Base-by-base conservation (phyloP, 2,888 invertebrate species). In the Carterocephalus palaemon region DNA sequence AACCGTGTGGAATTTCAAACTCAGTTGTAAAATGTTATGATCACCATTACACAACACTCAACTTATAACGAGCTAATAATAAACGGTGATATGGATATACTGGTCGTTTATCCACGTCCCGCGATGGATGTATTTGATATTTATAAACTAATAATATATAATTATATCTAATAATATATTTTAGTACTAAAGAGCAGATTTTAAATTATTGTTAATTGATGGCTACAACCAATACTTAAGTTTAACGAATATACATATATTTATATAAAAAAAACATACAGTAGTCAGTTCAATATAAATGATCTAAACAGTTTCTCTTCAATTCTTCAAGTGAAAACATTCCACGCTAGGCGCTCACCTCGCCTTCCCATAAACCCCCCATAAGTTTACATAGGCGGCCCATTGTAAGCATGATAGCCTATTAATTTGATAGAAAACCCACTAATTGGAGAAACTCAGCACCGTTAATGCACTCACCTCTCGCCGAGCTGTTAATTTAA, bases 371-470 rank as follows among this genome's bases (percentile, higher is more conserved):
- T 52, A 52, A 54, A 54, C 45, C 29, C 34, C 19, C 29, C 37
- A 45, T 26, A 41, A 51, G 40, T 37, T 41, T 28, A 40, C 41
- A 38, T 43, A 36, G 51, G 36, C 53, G 48, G 49, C 43, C 42
- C 53, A 58, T 60, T 58, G 60, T 60, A 56, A 45, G 52, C 29
- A 48, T 53, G 49, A 64, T 56, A 48, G 56, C 40, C 61, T 57
- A 63, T 65, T 62, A 64, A 64, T 63, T 59, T 62, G 59, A 62
- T 64, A 57, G 62, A 56, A 57, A 60, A 47, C 58, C 49, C 49
- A 54, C 61, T 67, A 64, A 67, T 67, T 67, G 60, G 59, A 60
- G 62, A 64, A 57, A 66, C 54, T 56, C 51, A 45, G 47, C 38
- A 53, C 51, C 52, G 43, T 46, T 50, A 54, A 53, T 49, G 47